Evolutionary conservation across 2,797 vertebrate species (phyloP), one percentile per base, ranked within the genome.

Genomic region (Sebastes minor): DNA sequence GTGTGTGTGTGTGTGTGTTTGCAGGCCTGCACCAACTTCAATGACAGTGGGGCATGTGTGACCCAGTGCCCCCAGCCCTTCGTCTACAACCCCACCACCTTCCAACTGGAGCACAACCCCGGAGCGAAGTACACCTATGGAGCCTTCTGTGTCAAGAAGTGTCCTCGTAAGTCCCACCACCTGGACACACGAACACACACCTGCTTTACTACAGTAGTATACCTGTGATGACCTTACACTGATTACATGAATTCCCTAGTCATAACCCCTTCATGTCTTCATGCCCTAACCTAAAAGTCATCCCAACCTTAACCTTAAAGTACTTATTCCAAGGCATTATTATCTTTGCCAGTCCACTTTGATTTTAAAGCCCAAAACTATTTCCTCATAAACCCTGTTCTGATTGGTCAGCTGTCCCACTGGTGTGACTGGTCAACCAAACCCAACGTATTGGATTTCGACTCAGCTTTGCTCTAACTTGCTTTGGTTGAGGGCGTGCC

Each of bases 71-170:
- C 98, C 16, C 97, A 98, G 91, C 98, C 97, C 2, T 99, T 99
- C 9, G 97, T 99, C 46, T 99, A 99, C 95, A 99, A 98, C 89
- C 97, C 97, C 22, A 98, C 97, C 74, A 97, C 97, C 56, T 99
- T 99, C 92, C 98, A 99, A 30, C 92, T 99, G 92, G 98, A 99
- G 61, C 97, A 97, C 89, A 99, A 99, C 55, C 97, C 97, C 67
- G 97, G 97, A 2, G 97, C 98, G 63, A 99, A 98, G 90, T 99
- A 99, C 91, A 99, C 98, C 7, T 99, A 99, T 3, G 98, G 98
- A 89, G 98, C 98, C 9, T 99, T 99, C 92, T 99, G 98, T 25
- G 98, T 99, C 86, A 98, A 99, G 88, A 99, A 98, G 87, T 99
- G 98, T 76, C 98, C 98, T 64, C 97, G 98, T 99, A 94, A 97